phyloP scores from a whole-genome alignment of 2,113 vertebrate species.

The Triplophysa dalaica region DNA sequence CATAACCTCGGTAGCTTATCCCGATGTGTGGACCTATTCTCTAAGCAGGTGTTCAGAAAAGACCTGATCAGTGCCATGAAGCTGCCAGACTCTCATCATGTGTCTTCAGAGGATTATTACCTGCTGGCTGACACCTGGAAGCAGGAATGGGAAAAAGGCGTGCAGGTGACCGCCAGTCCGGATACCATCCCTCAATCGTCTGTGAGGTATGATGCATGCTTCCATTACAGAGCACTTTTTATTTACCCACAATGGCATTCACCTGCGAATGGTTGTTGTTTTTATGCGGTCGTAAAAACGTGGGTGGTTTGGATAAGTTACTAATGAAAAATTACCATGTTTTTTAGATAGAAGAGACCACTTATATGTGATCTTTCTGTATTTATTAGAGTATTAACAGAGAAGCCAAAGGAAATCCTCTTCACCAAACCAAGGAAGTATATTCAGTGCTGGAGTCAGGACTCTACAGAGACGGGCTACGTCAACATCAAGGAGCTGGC shows the following conservation, averaged over 20 bases:
- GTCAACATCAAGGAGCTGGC: slow-evolving; percentile 89
- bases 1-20: neutral
- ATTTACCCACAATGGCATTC: neutral
- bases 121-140: slow-evolving; percentile 93
- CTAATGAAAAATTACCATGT: neutral
- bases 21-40: neutral
- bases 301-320: no score
- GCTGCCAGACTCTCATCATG: slow-evolving; percentile 92
- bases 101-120: slow-evolving; percentile 91
- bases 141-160: slow-evolving; percentile 98
- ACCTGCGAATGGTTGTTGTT: neutral
- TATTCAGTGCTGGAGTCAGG: slow-evolving; percentile 82
- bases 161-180: slow-evolving; percentile 91
- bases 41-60: slow-evolving; percentile 91
- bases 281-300: no score
- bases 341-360: neutral
- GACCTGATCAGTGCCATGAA: slow-evolving; percentile 99
- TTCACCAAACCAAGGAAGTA: slow-evolving; percentile 89
- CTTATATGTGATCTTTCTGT: neutral
- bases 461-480: slow-evolving; percentile 83
- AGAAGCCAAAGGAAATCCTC: slow-evolving; percentile 83
- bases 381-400: slow-evolving; percentile 66
- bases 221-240: neutral
- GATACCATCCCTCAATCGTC: slow-evolving; percentile 87
- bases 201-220: slow-evolving; percentile 76